Conservation (phyloP, 2,888 invertebrate species). For the Dynastes maya region DNA sequence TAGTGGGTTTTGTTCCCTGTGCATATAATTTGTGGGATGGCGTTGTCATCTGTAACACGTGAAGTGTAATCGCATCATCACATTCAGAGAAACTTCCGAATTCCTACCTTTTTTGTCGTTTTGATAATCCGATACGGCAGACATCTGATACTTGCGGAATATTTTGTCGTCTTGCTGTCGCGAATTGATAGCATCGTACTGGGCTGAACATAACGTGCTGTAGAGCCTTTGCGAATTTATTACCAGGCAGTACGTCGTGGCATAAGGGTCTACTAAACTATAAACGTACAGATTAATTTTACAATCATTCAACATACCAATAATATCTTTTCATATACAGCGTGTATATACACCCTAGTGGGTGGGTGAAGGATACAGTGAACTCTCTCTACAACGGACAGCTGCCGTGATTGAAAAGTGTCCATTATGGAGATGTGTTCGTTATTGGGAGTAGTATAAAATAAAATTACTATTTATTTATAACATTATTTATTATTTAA, state of each 20-base stretch:
- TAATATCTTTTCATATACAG: too few relatives aligned
- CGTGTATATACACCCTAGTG: too few relatives aligned
- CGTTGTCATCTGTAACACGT: constrained; percentile 17
- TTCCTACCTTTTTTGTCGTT: constrained; percentile 37
- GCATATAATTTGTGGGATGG: constrained; percentile 67
- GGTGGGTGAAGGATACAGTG: too few relatives aligned
- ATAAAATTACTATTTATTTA: too few relatives aligned
- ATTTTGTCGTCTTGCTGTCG: constrained; percentile 22
- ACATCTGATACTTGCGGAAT: constrained; percentile 29
- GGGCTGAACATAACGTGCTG: constrained; percentile 71
- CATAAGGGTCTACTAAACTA: constrained; percentile 71
- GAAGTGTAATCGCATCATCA: neutral
- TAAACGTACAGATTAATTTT: constrained; percentile 17
- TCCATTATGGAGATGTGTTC: too few relatives aligned
- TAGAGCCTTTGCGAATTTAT: constrained; percentile 70
- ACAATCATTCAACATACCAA: neutral
- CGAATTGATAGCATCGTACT: constrained; percentile 54
- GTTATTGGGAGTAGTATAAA: too few relatives aligned
- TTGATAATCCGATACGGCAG: constrained; percentile 33
- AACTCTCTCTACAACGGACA: too few relatives aligned
- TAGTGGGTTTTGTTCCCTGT: constrained; percentile 72
- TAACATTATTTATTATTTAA: too few relatives aligned
- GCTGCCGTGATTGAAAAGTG: too few relatives aligned
- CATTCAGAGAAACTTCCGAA: neutral
- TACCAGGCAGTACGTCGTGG: constrained; percentile 73